A percentile compares a stretch with the other conserved stretches of the same genome.
These are phyloP conservation scores for Gonatopus flavifemur DNA, from an alignment of 1,140 invertebrate genomes.

Conservation along the genomic window DNA sequence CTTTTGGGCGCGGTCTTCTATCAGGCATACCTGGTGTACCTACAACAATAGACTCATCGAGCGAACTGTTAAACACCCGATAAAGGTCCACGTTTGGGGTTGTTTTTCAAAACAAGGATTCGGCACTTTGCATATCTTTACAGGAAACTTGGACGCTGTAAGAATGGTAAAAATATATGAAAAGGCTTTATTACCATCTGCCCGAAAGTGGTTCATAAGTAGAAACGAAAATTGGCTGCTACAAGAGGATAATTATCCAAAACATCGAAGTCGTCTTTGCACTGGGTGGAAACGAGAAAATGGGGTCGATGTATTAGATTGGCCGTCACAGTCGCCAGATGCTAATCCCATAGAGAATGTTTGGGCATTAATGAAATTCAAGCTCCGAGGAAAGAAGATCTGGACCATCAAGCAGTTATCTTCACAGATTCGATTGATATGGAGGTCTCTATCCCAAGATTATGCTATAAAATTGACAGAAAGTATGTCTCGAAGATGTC, in stretches of 20 bases:
- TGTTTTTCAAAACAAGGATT: slow-evolving; percentile 12
- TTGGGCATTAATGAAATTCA: no score
- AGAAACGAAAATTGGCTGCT: slow-evolving; percentile 12
- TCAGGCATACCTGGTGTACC: neutral
- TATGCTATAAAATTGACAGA: no score
- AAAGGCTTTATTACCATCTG: slow-evolving; percentile 9
- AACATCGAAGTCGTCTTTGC: no score
- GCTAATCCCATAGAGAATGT: no score
- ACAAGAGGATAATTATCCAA: no score
- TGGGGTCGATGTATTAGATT: slow-evolving; percentile 3
- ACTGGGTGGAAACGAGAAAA: slow-evolving; percentile 4
- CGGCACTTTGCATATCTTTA: slow-evolving; percentile 13
- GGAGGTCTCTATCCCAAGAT: no score
- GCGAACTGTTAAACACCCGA: neutral
- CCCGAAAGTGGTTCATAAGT: slow-evolving; percentile 1
- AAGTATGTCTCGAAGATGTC: no score
- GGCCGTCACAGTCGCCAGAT: no score
- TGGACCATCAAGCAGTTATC: no score
- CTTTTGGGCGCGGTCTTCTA: slow-evolving; percentile 13
- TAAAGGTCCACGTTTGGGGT: slow-evolving; percentile 18
- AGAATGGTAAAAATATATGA: slow-evolving; percentile 15
- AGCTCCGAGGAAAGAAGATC: no score
- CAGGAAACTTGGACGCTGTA: slow-evolving; percentile 9
- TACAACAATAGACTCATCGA: neutral
- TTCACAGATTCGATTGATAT: no score